Evolutionary conservation across 2,113 vertebrate species (phyloP).

Genomic region (Myanophis thanlyinensis): DNA sequence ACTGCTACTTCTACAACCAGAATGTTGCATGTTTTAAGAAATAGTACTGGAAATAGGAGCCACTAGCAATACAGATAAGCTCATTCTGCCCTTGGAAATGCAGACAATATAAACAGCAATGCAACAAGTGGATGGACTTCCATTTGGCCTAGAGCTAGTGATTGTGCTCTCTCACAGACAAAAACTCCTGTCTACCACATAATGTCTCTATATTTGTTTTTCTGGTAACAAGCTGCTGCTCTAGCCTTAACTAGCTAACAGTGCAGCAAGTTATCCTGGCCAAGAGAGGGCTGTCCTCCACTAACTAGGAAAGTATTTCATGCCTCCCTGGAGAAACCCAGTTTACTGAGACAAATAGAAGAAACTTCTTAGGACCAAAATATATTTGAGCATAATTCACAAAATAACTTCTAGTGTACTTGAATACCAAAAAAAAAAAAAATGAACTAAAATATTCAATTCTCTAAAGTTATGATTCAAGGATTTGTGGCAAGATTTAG

Average conservation of each 20-base stretch:
- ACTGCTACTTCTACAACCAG: too few species aligned
- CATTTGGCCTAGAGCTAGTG: too few species aligned
- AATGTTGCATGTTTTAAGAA: too few species aligned
- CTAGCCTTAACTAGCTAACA: neutral
- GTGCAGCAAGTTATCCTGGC: neutral
- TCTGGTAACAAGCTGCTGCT: neutral
- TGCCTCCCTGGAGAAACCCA: neutral
- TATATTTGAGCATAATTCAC: neutral
- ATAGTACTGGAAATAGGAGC: too few species aligned
- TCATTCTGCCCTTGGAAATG: too few species aligned
- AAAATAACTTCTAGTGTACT: neutral
- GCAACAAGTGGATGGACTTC: too few species aligned
- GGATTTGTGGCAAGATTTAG: neutral
- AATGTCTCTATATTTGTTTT: neutral
- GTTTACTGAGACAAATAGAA: neutral
- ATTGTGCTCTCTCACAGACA: too few species aligned
- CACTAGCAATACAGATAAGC: too few species aligned
- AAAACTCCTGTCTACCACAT: too few species aligned
- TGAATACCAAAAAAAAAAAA: neutral
- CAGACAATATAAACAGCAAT: too few species aligned
- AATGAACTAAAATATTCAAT: neutral
- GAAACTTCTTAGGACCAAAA: neutral
- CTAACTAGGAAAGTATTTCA: neutral
- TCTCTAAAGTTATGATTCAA: neutral
- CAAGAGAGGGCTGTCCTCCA: neutral